Evolutionary conservation across 2,888 invertebrate genomes (phyloP), one percentile per base, ranked within the genome.

Genomic region (Pristionchus mayeri): DNA sequence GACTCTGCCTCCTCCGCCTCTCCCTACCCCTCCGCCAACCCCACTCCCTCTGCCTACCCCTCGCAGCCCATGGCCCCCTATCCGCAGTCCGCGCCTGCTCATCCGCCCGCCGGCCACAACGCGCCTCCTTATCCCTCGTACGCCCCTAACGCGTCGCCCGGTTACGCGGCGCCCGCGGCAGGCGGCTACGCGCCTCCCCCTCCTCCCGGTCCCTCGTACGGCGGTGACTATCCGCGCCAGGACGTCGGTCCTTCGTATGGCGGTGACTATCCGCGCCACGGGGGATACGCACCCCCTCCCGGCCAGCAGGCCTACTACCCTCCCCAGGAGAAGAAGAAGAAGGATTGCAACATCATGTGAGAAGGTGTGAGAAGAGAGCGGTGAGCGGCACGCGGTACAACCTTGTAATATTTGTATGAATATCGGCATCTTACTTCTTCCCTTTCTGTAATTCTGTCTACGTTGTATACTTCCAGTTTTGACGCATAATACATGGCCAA

Each of bases 251-350:
- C 60, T 2, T 80, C 80, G 2, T 52, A 79, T 18, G 81, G 81
- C 24, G 81, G 60, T 18, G 63, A 60, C 27, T 84, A 84, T 75
- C 71, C 71, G 4, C 40, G 86, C 18, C 84, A 79, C 27, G 57
- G 75, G 6, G 85, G 85, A 40, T 79, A 79, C 40, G 24, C 52
- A 18, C 44, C 76, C n/a, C 78, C 63, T 57, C 84, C 85, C 54
- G 89, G 88, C 44, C 87, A 87, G 50, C 86, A 84, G 48, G 89
- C 91, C 21, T 89, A 89, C 84, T 92, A 92, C 85, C 91, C 91
- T 21, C 89, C 89, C n/a, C 87, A 91, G 75, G 89, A 92, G 57
- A 88, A 90, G 86, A 91, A 87, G 75, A 84, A 84, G 84, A 92
- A 91, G 86, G 90, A 91, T 71, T 91, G 91, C 79, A 37, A 30